Evolutionary conservation across 2,888 invertebrate species (phyloP), one percentile per base, ranked within the genome.

Genomic region (Onthophagus sagittarius): DNA sequence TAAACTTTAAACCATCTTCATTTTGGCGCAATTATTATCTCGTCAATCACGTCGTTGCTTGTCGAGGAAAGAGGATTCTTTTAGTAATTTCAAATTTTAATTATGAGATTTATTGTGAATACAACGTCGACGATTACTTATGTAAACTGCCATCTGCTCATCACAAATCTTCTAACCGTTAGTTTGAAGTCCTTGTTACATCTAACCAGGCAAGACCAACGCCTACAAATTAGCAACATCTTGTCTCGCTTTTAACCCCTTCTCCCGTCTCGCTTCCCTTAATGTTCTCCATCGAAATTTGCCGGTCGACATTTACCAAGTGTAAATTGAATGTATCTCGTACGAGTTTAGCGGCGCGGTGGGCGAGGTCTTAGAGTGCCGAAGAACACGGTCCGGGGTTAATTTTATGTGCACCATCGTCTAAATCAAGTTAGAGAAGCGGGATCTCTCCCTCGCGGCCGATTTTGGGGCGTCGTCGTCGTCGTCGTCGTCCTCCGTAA

Each of bases 401-500:
- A 67, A 67, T 67, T 67, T 67, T 67, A 67, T 67, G 67, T 32
- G 67, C 67, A 23, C 5, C 64, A 23, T 7, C 11, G 67, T 23
- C 67, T 67, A 67, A 67, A 67, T 67, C 67, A 67, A 67, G 67
- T 67, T 67, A 31, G 32, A 32, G 31, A 32, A n/a, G 67, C 23
- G 67, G 32, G 32, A 67, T 67, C 23, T 31, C 67, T 23, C n/a
- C 23, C 23, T n/a, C 67, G 31, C 67, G 23, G 7, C 15, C 15
- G 15, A 6, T 15, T 15, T 5, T 5, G 67, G 67, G 67, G 67
- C 32, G 67, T 67, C 32, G 39, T 53, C 39, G 39, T 23, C 23
- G 23, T 23, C 23, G 23, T 23, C 23, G 3, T 23, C 23, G 23
- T 23, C 23, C 2, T 23, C 23, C 1, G 64, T 15, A 64, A 64